Conservation (phyloP, 2,113 vertebrate genomes). For the Tachuris rubrigastra region DNA sequence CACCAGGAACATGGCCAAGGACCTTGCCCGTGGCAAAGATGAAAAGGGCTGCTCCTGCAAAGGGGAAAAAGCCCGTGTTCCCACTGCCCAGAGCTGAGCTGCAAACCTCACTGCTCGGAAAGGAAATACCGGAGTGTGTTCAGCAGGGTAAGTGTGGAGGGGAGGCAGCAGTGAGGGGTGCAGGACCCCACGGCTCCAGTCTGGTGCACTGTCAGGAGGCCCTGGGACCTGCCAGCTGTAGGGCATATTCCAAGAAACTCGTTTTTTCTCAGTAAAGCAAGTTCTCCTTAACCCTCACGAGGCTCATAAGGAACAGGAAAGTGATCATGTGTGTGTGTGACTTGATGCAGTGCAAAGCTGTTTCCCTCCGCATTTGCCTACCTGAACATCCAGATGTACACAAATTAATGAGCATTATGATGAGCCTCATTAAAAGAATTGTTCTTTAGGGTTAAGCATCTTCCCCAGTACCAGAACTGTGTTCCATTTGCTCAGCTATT, state of each 20-base stretch:
- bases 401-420: slow-evolving; percentile 46
- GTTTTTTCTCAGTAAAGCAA: background rate
- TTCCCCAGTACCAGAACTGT: background rate
- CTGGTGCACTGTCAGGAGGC: no score
- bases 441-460: slow-evolving; percentile 35
- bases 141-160: rapidly evolving
- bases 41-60: background rate
- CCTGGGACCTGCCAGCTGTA: background rate
- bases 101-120: background rate
- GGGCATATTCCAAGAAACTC: background rate
- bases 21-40: background rate
- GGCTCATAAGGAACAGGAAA: background rate
- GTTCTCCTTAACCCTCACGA: background rate
- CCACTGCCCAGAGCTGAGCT: rapidly evolving
- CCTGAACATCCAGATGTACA: background rate
- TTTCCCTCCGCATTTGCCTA: background rate
- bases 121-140: rapidly evolving
- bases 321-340: background rate
- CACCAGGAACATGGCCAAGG: rapidly evolving
- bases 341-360: background rate
- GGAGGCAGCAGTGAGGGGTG: background rate
- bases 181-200: rapidly evolving
- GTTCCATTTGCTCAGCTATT: slow-evolving; percentile 32
- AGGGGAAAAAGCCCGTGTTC: rapidly evolving
- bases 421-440: slow-evolving; percentile 43